phyloP scores from a whole-genome alignment of 1,140 invertebrate species.

The Cecropterus lyciades region DNA sequence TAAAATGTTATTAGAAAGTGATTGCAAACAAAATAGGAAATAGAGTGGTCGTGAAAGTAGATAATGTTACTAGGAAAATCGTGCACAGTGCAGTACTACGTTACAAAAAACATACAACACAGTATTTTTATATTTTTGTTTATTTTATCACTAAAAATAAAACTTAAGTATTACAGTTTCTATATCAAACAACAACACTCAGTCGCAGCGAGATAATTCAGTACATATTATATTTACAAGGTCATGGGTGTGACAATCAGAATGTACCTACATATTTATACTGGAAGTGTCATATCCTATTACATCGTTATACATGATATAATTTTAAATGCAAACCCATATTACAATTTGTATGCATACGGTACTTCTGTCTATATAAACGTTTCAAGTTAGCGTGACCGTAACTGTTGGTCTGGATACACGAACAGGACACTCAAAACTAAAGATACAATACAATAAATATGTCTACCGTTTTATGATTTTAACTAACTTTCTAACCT shows the following conservation, averaged over 20 bases:
- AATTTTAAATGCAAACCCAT: conserved; percentile 71
- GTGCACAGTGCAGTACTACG: conserved; percentile 68
- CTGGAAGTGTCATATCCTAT: conserved; percentile 42
- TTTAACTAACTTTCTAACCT: conserved; percentile 67
- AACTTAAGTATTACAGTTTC: conserved; percentile 83
- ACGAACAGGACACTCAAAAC: conserved; percentile 57
- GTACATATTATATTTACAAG: conserved; percentile 81
- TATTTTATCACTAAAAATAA: conserved; percentile 84
- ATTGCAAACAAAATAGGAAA: conserved; percentile 68
- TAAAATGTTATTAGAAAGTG: conserved; percentile 76
- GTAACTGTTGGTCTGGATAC: conserved; percentile 37
- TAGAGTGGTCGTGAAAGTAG: conserved; percentile 65
- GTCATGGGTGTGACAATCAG: conserved; percentile 58
- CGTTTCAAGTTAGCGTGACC: conserved; percentile 16
- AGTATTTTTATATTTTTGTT: conserved; percentile 74
- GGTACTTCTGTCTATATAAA: conserved; percentile 28
- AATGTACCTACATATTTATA: conserved; percentile 41
- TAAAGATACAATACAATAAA: conserved; percentile 70
- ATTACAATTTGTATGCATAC: conserved; percentile 37
- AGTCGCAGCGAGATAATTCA: conserved; percentile 78
- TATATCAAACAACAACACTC: conserved; percentile 81
- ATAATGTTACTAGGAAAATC: conserved; percentile 61
- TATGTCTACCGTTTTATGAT: conserved; percentile 71
- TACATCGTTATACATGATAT: conserved; percentile 41
- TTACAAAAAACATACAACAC: conserved; percentile 68